Percentiles rank a stretch among this genome's conserved stretches.
These are phyloP conservation scores for Diplosoma virens DNA, from an alignment of 23 tunicate species.

Conservation along the genomic window DNA sequence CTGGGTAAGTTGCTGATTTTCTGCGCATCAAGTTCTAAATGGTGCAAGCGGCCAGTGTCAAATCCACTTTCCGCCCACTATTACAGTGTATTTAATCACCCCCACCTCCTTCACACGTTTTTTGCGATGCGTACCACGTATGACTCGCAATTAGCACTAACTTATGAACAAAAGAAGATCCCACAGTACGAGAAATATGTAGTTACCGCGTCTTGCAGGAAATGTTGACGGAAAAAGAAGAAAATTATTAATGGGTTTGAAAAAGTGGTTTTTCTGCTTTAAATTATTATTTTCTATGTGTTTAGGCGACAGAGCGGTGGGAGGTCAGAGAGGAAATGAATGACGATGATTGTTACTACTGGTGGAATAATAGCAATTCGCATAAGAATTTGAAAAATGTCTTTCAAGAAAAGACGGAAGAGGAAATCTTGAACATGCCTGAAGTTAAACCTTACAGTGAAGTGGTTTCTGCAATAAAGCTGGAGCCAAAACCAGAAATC, in stretches of 20 bases:
- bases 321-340: conserved; percentile 37
- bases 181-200: too few species aligned
- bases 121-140: too few species aligned
- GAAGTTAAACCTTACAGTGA: conserved; percentile 46
- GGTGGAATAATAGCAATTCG: conserved; percentile 73
- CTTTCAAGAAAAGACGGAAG: conserved; percentile 12
- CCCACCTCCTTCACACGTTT: too few species aligned
- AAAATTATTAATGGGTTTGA: not conserved
- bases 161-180: too few species aligned
- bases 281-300: not conserved
- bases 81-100: not conserved
- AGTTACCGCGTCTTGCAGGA: too few species aligned
- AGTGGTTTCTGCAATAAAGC: conserved; percentile 55
- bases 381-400: conserved; percentile 42
- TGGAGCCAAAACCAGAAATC: conserved; percentile 30
- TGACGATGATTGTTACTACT: conserved; percentile 53
- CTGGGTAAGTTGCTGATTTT: conserved; percentile 91
- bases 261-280: not conserved
- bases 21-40: not conserved
- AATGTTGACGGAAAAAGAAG: too few species aligned
- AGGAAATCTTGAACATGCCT: not conserved
- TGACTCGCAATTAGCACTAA: too few species aligned
- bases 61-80: not conserved
- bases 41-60: not conserved
- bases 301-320: conserved; percentile 62